Evolutionary conservation across 1,140 invertebrate genomes (phyloP), one percentile per base, ranked within the genome.

Genomic region (Trichonephila clavipes): DNA sequence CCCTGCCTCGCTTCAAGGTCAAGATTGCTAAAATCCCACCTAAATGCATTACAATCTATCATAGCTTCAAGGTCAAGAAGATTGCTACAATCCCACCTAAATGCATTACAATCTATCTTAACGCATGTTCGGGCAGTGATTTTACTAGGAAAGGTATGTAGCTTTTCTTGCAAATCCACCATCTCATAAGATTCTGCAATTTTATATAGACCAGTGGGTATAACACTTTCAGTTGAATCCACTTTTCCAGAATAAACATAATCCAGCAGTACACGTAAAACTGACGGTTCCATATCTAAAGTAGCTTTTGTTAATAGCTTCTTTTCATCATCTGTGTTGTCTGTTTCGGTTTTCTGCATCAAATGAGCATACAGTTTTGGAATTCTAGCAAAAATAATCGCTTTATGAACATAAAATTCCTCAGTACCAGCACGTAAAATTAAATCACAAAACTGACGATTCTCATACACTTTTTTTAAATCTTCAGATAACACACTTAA

Each of bases 211-310:
- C 83, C 18, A 19, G 6, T 28, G 21, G 83, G 83, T 12, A 85
- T 28, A 28, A 59, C 16, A 16, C 18, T 14, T 5, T n/a, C n/a
- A n/a, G 3, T n/a, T n/a, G 51, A 18, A 59, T 58, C 44, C 58
- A 85, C 14, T 85, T 85, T 85, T 21, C 83, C 83, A 7, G 83
- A 85, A 85, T 85, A 85, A 0, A 34, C 51, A 61, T 85, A 85
- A 12, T 10, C 14, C 0, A 85, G 83, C 8, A 85, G 51, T 6
- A 85, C 14, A 12, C 34, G 24, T 16, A 85, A 85, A 12, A 59
- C 51, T 18, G 83, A 85, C 5, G 83, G 21, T 14, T 85, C 83
- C 21, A 85, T 59, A 61, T 85, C 51, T 51, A 51, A 51, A 51
- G 51, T 51, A 51, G 51, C 51, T 10, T 51, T 5, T 7, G 51